Evolutionary conservation across 2,797 vertebrate species (phyloP).

Genomic region (Crenuchus spilurus): DNA sequence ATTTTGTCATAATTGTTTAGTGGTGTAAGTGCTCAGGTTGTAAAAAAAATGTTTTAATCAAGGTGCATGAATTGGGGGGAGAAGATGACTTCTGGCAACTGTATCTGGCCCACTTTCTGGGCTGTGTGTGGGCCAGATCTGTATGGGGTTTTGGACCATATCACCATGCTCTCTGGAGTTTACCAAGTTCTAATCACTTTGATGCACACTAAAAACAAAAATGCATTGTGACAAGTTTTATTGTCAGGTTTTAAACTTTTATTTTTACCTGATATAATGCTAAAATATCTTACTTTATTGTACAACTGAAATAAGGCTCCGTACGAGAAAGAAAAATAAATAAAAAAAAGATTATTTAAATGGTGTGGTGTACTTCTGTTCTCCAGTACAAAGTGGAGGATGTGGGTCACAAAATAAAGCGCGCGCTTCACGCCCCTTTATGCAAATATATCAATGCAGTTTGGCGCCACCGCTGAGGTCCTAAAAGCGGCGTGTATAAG

Average conservation of each 20-base stretch:
- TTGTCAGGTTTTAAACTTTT: not conserved
- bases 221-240: conserved; percentile 3
- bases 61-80: too few relatives aligned
- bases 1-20: too few relatives aligned
- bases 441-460: conserved; percentile 41
- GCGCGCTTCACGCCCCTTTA: conserved; percentile 18
- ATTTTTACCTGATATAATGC: not conserved
- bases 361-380: not conserved
- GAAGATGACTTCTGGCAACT: too few relatives aligned
- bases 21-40: too few relatives aligned
- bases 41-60: too few relatives aligned
- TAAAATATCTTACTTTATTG: not conserved
- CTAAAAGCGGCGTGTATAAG: conserved; percentile 32
- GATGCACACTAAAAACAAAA: not conserved
- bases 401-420: not conserved
- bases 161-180: too few relatives aligned
- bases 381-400: not conserved
- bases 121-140: conserved; percentile 3
- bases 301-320: conserved; percentile 8
- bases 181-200: not conserved
- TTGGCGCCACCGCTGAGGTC: conserved; percentile 63
- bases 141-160: too few relatives aligned
- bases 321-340: too few relatives aligned
- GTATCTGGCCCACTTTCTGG: too few relatives aligned
- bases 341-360: not conserved